These are phyloP conservation scores for Pteronura brasiliensis DNA, from an alignment of 2,113 vertebrate species.

Conservation along the genomic window DNA sequence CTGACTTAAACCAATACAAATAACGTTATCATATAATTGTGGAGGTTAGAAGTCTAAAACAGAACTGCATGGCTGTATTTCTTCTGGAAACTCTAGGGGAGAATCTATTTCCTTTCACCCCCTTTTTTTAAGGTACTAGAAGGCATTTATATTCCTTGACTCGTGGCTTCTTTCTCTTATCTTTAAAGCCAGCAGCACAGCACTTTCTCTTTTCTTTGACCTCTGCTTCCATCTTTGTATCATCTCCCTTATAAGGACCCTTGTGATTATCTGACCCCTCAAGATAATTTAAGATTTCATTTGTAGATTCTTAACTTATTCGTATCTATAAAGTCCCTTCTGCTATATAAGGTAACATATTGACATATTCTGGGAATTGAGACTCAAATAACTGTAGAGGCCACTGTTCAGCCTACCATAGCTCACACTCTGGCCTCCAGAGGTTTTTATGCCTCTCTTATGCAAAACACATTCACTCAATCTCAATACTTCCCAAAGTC, in stretches of 20 bases:
- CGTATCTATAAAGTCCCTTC: not conserved
- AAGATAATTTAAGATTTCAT: not conserved
- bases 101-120: not conserved
- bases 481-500: not conserved
- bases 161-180: not conserved
- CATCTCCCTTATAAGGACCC: not conserved
- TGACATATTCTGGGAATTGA: not conserved
- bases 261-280: not conserved
- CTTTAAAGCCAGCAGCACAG: not conserved
- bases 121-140: not conserved
- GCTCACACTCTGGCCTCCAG: not conserved
- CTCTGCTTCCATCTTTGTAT: not conserved
- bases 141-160: not conserved
- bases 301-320: not conserved
- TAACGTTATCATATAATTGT: not conserved
- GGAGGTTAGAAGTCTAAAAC: not conserved
- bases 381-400: not conserved
- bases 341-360: not conserved
- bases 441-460: not conserved
- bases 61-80: not conserved
- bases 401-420: not conserved
- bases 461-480: constrained; percentile 5
- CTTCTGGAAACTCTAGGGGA: not conserved
- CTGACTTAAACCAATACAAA: not conserved
- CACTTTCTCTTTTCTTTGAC: not conserved